Evolutionary conservation across 2,888 invertebrate genomes (phyloP).

Genomic region (Itoplectis maculator): DNA sequence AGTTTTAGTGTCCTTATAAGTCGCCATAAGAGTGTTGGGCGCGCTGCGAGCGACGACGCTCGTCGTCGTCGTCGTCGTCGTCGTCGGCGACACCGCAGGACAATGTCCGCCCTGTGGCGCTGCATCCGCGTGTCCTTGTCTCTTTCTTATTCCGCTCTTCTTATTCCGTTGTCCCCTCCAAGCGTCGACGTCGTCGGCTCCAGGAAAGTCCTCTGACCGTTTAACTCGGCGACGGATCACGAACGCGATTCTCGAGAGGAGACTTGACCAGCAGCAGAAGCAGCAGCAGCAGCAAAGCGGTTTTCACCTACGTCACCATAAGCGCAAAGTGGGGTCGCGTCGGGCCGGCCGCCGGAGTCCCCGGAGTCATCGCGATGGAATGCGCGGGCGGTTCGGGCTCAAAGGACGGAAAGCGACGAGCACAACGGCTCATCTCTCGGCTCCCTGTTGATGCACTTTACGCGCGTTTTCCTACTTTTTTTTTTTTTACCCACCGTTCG

Average conservation of each 20-base stretch:
- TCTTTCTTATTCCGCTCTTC: slow-evolving; percentile 42
- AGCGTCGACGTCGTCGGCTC: slow-evolving; percentile 42
- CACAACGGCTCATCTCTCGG: slow-evolving; percentile 49
- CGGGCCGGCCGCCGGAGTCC: slow-evolving; percentile 59
- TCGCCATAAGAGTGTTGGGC: slow-evolving; percentile 68
- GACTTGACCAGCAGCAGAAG: too few relatives aligned
- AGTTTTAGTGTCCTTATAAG: slow-evolving; percentile 79
- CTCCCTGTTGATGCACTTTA: slow-evolving; percentile 53
- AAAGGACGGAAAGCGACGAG: slow-evolving; percentile 74
- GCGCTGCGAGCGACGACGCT: slow-evolving; percentile 14
- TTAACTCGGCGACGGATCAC: slow-evolving; percentile 43
- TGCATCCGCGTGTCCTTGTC: slow-evolving; percentile 53
- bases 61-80: not conserved
- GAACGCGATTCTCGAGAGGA: slow-evolving; percentile 39
- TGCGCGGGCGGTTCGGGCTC: slow-evolving; percentile 78
- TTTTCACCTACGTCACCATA: slow-evolving; percentile 54
- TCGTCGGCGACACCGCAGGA: slow-evolving; percentile 65
- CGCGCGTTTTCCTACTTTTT: slow-evolving; percentile 26
- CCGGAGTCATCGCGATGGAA: slow-evolving; percentile 80
- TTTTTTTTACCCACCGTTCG: slow-evolving; percentile 30
- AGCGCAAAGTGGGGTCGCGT: slow-evolving; percentile 60
- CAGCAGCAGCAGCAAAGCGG: too few relatives aligned
- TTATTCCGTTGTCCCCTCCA: slow-evolving; percentile 49
- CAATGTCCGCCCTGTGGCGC: slow-evolving; percentile 75
- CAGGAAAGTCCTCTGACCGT: slow-evolving; percentile 45